phyloP scores from a whole-genome alignment of 2,888 invertebrate genomes.

The Epicampocera succincta region DNA sequence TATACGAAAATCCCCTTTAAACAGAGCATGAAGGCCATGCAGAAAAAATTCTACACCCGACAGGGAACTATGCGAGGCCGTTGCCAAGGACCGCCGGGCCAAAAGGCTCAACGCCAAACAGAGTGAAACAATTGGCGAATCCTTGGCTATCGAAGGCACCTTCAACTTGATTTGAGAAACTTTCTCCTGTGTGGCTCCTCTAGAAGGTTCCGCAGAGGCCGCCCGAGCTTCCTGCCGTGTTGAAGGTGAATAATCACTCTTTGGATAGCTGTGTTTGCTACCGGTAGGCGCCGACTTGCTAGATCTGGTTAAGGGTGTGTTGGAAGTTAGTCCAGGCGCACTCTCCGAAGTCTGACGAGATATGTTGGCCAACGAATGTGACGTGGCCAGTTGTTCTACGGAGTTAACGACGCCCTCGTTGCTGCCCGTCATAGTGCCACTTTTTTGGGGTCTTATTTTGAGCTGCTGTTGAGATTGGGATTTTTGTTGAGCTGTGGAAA shows the following conservation, averaged over 20 bases:
- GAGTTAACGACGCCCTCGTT: slow-evolving; percentile 68
- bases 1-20: slow-evolving; percentile 98
- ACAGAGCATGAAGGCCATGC: slow-evolving; percentile 97
- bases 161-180: slow-evolving; percentile 73
- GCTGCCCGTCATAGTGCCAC: slow-evolving; percentile 75
- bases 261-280: slow-evolving; percentile 58
- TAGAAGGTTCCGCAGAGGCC: slow-evolving; percentile 62
- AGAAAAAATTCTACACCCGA: slow-evolving; percentile 98
- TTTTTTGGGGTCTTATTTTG: slow-evolving; percentile 76
- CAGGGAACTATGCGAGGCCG: slow-evolving; percentile 95
- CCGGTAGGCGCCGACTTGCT: slow-evolving; percentile 65
- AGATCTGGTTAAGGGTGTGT: slow-evolving; percentile 60
- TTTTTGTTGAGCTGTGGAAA: slow-evolving; percentile 74
- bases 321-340: slow-evolving; percentile 76
- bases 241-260: slow-evolving; percentile 60
- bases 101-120: slow-evolving; percentile 96
- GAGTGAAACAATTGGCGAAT: slow-evolving; percentile 91
- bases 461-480: slow-evolving; percentile 78
- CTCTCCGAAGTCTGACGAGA: slow-evolving; percentile 78
- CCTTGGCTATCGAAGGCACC: slow-evolving; percentile 82
- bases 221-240: slow-evolving; percentile 58
- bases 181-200: slow-evolving; percentile 50
- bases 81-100: slow-evolving; percentile 95
- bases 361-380: slow-evolving; percentile 78
- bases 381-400: slow-evolving; percentile 75